Percentiles rank a stretch among this genome's conserved stretches.
phyloP scores from a whole-genome alignment of 2,113 vertebrate genomes.

The Bubalus kerabau region DNA sequence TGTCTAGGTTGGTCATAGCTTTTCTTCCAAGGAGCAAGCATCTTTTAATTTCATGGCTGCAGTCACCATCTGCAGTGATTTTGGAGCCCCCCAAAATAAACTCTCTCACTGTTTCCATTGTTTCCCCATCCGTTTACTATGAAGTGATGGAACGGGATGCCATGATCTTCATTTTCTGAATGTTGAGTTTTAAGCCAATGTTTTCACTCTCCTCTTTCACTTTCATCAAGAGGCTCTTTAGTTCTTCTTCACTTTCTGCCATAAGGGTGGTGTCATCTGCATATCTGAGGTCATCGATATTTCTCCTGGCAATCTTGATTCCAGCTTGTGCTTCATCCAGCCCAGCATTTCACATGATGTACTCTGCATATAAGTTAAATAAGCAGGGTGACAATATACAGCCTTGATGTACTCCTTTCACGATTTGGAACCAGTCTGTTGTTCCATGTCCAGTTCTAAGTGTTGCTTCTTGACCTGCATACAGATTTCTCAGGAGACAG shows the following conservation, averaged over 20 bases:
- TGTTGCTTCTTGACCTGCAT: not conserved
- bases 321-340: not conserved
- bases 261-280: not conserved
- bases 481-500: not conserved
- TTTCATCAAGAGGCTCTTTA: not conserved
- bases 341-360: not conserved
- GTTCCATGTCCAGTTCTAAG: not conserved
- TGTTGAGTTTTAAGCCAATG: too few relatives aligned
- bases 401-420: accelerated
- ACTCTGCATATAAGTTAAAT: not conserved
- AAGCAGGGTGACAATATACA: not conserved
- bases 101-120: not conserved
- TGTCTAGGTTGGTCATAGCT: not conserved
- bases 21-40: not conserved
- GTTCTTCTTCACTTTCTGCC: not conserved
- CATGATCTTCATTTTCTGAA: not conserved
- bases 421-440: not conserved
- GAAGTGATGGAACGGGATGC: not conserved
- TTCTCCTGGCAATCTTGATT: not conserved
- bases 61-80: not conserved
- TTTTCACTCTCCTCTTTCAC: not conserved
- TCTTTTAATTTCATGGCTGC: not conserved
- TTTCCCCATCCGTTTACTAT: not conserved
- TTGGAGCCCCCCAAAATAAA: not conserved
- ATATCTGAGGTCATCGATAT: not conserved